A percentile compares a stretch with the other conserved stretches of the same genome.
phyloP scores from a whole-genome alignment of 2,888 invertebrate species.

The Oxystoma pomonae region DNA sequence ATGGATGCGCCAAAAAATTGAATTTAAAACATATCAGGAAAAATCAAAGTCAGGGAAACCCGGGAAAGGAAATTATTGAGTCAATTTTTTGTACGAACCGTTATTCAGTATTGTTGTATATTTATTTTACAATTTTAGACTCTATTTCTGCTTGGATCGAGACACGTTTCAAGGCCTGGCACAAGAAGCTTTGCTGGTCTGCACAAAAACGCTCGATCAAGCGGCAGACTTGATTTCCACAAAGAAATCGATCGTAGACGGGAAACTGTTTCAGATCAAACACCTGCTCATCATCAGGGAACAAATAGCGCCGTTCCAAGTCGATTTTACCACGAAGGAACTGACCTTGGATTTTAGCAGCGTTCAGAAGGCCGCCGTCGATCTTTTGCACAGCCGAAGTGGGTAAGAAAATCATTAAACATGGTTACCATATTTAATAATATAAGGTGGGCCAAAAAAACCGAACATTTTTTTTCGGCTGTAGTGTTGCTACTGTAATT shows the following conservation, averaged over 20 bases:
- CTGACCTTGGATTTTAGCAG: conserved; percentile 91
- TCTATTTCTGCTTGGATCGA: conserved; percentile 89
- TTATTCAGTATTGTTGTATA: no score
- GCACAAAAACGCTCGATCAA: conserved; percentile 82
- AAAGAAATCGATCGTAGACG: conserved; percentile 78
- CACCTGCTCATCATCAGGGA: conserved; percentile 94
- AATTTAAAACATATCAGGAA: no score
- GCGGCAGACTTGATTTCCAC: conserved; percentile 77
- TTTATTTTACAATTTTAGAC: conserved; percentile 33
- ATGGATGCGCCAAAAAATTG: no score
- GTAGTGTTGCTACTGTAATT: no score
- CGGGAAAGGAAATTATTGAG: no score
- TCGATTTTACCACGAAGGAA: conserved; percentile 87
- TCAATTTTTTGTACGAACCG: no score
- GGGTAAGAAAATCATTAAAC: no score
- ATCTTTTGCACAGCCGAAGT: conserved; percentile 69
- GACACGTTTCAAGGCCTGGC: conserved; percentile 93
- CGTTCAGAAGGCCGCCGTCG: conserved; percentile 81
- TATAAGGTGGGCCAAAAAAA: no score
- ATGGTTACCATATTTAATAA: no score
- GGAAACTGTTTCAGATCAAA: conserved; percentile 95
- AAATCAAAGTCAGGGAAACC: no score
- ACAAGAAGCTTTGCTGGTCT: conserved; percentile 90
- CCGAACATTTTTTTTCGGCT: no score
- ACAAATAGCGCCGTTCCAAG: conserved; percentile 96